A percentile compares a stretch with the other conserved stretches of the same genome.
Conservation (phyloP, 64 coral and sea anemone species). For the Pocillopora verrucosa region DNA sequence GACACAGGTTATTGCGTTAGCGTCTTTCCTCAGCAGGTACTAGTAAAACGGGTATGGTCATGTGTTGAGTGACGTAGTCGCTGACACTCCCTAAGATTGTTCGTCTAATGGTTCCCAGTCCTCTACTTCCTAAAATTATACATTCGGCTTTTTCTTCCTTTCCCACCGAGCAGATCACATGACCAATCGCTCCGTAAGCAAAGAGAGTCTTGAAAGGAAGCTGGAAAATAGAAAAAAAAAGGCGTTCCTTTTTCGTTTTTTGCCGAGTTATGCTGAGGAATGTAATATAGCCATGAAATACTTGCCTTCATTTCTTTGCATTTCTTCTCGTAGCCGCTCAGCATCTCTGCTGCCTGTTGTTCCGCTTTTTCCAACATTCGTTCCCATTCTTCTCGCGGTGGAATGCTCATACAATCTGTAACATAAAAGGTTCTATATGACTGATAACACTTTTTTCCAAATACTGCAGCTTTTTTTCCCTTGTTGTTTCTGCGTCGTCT, state of each 20-base stretch:
- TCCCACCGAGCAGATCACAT: constrained; percentile 69
- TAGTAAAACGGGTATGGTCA: constrained; percentile 56
- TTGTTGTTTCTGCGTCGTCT: no score
- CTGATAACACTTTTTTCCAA: background rate
- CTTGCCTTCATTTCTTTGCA: background rate
- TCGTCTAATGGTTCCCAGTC: constrained; percentile 77
- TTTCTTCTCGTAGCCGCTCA: constrained; percentile 25
- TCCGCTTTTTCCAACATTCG: constrained; percentile 17
- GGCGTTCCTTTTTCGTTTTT: background rate
- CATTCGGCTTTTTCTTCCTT: constrained; percentile 35
- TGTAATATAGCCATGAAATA: no score
- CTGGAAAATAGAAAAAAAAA: background rate
- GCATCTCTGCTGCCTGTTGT: constrained; percentile 18
- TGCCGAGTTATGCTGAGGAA: background rate
- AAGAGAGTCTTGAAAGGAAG: constrained; percentile 33
- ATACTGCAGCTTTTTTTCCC: background rate
- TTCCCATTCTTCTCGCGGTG: constrained; percentile 55
- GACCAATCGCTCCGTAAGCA: constrained; percentile 51
- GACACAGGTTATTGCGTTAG: background rate
- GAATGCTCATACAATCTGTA: constrained; percentile 17
- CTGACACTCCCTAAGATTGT: constrained; percentile 80
- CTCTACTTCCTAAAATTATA: constrained; percentile 76
- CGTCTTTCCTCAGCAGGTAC: constrained; percentile 30
- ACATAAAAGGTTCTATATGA: background rate
- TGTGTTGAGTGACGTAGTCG: constrained; percentile 76